Conservation (phyloP, 2,113 vertebrate genomes). For the Furnarius figulus region DNA sequence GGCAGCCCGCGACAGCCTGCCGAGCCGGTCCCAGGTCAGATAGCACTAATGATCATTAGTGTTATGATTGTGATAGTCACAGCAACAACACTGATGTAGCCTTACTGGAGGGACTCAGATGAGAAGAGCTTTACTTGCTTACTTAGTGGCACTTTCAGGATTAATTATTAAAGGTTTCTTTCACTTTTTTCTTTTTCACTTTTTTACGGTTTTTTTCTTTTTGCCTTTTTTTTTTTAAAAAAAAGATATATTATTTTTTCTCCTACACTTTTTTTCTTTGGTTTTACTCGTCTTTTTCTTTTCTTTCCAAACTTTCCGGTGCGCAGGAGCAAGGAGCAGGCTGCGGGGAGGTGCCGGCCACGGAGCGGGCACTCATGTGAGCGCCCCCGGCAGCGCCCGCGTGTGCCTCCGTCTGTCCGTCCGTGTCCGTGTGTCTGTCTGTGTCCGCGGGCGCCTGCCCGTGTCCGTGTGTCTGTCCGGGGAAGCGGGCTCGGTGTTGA, state of each 20-base stretch:
- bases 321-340: not conserved
- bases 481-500: not conserved
- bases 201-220: not conserved
- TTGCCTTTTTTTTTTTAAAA: not conserved
- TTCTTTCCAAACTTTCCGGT: not conserved
- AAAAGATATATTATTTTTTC: not conserved
- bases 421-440: not conserved
- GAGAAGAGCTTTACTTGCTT: not conserved
- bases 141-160: not conserved
- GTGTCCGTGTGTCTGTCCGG: not conserved
- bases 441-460: too few relatives aligned
- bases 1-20: too few relatives aligned
- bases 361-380: not conserved
- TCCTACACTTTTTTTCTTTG: accelerated
- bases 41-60: not conserved
- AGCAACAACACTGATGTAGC: not conserved
- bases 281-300: not conserved
- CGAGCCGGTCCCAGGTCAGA: not conserved
- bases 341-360: not conserved
- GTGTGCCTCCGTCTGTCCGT: too few relatives aligned
- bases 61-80: too few relatives aligned
- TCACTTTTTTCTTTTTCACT: not conserved
- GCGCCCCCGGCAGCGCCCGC: not conserved
- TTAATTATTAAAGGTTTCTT: not conserved
- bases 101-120: not conserved